Percentiles rank a stretch among this genome's conserved stretches.
These are phyloP conservation scores for Pluvianellus socialis DNA, from an alignment of 2,113 vertebrate species.

Conservation along the genomic window DNA sequence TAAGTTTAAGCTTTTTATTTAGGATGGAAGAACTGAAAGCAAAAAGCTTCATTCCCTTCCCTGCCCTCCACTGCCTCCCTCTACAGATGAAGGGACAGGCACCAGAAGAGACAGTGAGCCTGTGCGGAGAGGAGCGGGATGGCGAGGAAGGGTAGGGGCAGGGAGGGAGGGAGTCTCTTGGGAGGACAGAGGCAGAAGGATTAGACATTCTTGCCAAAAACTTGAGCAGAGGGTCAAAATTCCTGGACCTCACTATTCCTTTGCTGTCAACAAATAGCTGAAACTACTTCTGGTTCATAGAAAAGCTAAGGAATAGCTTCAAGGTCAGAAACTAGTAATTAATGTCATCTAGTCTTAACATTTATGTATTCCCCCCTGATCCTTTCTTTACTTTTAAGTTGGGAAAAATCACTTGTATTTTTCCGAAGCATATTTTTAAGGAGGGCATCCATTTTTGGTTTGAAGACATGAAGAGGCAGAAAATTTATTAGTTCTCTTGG, in stretches of 20 bases:
- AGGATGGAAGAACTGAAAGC: not conserved
- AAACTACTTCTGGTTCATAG: not conserved
- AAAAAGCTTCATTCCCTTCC: accelerated
- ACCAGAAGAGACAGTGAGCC: not conserved
- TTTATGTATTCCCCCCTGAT: not conserved
- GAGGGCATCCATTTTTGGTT: not conserved
- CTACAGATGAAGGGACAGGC: accelerated
- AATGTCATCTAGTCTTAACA: accelerated
- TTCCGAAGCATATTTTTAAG: not conserved
- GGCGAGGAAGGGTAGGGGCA: no score
- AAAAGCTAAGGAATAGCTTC: not conserved
- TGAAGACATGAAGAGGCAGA: not conserved
- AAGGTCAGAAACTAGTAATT: not conserved
- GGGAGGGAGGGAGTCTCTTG: no score
- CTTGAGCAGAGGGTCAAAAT: not conserved
- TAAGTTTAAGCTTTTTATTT: not conserved
- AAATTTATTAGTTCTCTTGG: not conserved
- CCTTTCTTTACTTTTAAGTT: not conserved
- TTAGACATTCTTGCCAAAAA: not conserved
- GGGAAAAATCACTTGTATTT: not conserved
- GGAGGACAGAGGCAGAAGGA: not conserved
- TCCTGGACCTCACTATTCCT: not conserved
- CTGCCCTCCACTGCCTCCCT: accelerated
- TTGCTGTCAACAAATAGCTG: not conserved
- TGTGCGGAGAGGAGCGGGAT: accelerated